phyloP scores from a whole-genome alignment of 2,888 invertebrate genomes.

The Sarcophaga carnaria region DNA sequence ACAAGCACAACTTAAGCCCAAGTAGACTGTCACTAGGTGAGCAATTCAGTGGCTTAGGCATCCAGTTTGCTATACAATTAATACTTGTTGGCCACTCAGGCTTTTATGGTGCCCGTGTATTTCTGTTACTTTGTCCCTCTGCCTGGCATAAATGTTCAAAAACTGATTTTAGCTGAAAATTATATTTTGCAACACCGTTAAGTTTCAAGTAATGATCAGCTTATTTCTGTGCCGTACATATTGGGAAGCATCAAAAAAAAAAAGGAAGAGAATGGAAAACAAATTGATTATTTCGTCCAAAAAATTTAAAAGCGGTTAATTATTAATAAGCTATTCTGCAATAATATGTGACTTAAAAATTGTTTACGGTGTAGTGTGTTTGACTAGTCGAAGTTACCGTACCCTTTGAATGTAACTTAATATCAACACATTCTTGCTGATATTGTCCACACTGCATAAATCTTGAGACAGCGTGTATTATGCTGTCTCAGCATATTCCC shows the following conservation, averaged over 20 bases:
- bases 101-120: neutral
- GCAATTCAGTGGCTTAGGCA: neutral
- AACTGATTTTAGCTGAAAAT: conserved; percentile 37
- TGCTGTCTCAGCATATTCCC: no score
- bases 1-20: conserved; percentile 15
- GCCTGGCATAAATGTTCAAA: conserved; percentile 16
- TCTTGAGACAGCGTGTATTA: no score
- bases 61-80: neutral
- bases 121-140: neutral
- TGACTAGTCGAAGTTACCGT: no score
- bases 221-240: neutral
- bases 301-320: neutral
- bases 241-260: no score
- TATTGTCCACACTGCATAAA: no score
- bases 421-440: no score
- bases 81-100: neutral
- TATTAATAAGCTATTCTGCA: no score
- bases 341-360: no score
- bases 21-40: conserved; percentile 6
- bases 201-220: neutral
- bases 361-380: no score
- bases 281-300: neutral
- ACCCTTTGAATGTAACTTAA: no score
- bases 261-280: no score
- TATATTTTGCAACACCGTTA: conserved; percentile 5